Conservation (phyloP, 1,140 invertebrate genomes). For the Lithobius niger region DNA sequence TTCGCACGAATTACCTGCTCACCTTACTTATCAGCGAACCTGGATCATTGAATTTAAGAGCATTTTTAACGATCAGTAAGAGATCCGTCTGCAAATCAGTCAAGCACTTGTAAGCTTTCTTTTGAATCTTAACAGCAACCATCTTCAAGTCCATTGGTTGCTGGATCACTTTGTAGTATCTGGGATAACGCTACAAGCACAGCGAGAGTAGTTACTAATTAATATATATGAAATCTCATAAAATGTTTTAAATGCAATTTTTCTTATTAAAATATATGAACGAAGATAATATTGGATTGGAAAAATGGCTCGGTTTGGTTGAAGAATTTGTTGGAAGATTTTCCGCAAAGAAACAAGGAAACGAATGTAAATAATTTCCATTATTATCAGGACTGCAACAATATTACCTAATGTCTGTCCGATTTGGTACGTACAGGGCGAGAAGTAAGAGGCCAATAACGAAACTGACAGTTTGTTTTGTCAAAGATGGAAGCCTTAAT, state of each 20-base stretch:
- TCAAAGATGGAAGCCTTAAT: too few relatives aligned
- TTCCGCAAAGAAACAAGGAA: too few relatives aligned
- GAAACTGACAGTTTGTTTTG: too few relatives aligned
- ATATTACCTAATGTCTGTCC: too few relatives aligned
- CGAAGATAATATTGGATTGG: too few relatives aligned
- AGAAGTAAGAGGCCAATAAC: too few relatives aligned
- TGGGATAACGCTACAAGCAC: conserved; percentile 63
- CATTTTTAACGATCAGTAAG: conserved; percentile 82
- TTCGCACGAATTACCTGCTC: conserved; percentile 5
- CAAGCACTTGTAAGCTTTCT: conserved; percentile 56
- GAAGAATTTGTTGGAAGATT: too few relatives aligned
- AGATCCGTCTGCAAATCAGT: conserved; percentile 82
- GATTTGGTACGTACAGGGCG: too few relatives aligned
- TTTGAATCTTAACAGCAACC: conserved; percentile 83
- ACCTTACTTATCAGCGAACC: conserved; percentile 88
- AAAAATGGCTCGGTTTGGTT: too few relatives aligned
- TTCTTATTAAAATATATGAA: background rate
- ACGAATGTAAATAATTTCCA: too few relatives aligned
- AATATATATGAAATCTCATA: too few relatives aligned
- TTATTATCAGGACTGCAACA: too few relatives aligned
- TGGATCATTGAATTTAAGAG: conserved; percentile 90
- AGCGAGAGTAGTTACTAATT: conserved; percentile 23
- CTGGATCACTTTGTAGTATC: conserved; percentile 93
- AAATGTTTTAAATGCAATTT: background rate
- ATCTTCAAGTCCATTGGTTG: conserved; percentile 89